A percentile compares a stretch with the other conserved stretches of the same genome.
phyloP scores from a whole-genome alignment of 2,888 invertebrate genomes.

The Lasioglossum pauxillum region DNA sequence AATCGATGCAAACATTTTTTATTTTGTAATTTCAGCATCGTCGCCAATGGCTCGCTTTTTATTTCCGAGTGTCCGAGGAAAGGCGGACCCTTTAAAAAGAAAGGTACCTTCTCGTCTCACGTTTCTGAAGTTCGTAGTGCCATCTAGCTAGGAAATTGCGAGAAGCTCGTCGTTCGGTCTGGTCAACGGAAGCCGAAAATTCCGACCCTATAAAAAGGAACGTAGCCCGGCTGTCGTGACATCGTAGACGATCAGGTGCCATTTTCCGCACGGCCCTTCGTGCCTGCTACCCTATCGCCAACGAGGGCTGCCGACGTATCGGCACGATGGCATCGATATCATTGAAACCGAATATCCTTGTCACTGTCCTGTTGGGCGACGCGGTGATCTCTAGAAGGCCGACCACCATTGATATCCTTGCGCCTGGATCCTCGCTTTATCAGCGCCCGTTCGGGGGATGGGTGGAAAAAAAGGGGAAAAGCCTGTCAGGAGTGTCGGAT shows the following conservation, averaged over 20 bases:
- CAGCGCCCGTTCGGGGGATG: constrained; percentile 44
- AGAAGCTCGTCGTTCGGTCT: neutral
- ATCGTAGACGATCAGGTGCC: constrained; percentile 23
- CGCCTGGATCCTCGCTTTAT: constrained; percentile 54
- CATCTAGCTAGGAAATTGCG: neutral
- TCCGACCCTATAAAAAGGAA: neutral
- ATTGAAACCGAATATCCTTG: constrained; percentile 76
- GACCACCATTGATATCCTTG: constrained; percentile 69
- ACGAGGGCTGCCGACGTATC: constrained; percentile 60
- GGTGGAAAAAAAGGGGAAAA: constrained; percentile 25
- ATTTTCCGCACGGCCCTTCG: neutral
- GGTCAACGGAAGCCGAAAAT: constrained; percentile 20
- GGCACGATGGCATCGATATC: constrained; percentile 70
- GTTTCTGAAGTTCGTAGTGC: neutral
- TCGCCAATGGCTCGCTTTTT: neutral
- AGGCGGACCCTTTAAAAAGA: neutral
- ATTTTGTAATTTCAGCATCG: neutral
- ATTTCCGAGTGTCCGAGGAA: neutral
- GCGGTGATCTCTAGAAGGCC: constrained; percentile 62
- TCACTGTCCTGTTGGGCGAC: constrained; percentile 49
- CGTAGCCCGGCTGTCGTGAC: neutral
- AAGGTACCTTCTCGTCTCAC: neutral
- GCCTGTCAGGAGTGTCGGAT: constrained; percentile 29
- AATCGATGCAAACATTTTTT: too few relatives aligned
- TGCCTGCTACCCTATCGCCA: constrained; percentile 27